Percentiles rank a stretch among this genome's conserved stretches.
These are phyloP conservation scores for Propithecus coquereli DNA, from an alignment of 2,113 vertebrate species.

Conservation along the genomic window DNA sequence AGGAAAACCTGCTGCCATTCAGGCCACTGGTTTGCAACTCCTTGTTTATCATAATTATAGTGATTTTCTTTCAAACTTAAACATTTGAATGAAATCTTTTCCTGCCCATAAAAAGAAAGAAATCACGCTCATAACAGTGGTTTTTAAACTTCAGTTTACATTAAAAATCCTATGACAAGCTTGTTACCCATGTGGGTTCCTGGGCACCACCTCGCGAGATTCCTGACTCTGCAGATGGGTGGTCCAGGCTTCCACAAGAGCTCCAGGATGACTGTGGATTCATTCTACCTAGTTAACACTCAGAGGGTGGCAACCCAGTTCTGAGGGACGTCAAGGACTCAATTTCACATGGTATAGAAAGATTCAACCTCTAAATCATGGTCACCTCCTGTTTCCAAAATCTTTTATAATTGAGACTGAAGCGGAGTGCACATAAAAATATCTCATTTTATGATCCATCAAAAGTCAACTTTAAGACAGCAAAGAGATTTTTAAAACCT, in stretches of 20 bases:
- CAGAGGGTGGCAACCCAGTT: not conserved
- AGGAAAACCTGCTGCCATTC: not conserved
- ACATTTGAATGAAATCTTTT: not conserved
- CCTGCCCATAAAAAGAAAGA: not conserved
- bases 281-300: not conserved
- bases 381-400: not conserved
- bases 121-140: not conserved
- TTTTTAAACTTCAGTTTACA: not conserved
- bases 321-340: not conserved
- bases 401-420: not conserved
- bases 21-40: not conserved
- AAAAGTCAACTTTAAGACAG: not conserved
- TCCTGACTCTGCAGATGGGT: not conserved
- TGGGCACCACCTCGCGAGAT: fast-evolving
- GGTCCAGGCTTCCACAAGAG: not conserved
- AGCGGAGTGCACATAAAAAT: not conserved
- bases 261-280: too few relatives aligned
- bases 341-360: not conserved
- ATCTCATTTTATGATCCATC: not conserved
- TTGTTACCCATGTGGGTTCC: not conserved
- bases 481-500: not conserved
- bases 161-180: not conserved
- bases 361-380: not conserved
- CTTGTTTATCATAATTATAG: not conserved
- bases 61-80: slow-evolving; percentile 18